Base-by-base conservation (phyloP, 2,113 vertebrate species). In the Machaerirhynchus nigripectus region DNA sequence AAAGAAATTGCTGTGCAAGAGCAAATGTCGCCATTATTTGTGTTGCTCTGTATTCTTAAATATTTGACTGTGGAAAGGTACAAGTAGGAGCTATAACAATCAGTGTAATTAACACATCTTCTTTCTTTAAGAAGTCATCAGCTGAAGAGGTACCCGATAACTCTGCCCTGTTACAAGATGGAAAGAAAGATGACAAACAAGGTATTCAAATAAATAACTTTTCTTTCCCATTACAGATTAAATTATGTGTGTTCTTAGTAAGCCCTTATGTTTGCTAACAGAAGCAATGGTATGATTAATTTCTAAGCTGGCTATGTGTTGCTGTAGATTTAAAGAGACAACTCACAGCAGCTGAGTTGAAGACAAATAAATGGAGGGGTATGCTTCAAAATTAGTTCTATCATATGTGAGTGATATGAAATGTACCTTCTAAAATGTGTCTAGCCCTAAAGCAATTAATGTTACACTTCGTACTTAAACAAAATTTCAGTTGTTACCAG, bases 181-280 rank as follows among this genome's bases (percentile, higher is more conserved):
- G 80, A 65, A 95, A 96, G 84, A 96, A 95, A 83, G 97, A 98
- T 95, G 97, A 98, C 67, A 97, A 97, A 77, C 96, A 97, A 98
- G 98, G 98, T 98, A 98, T 70, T 92, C 40, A 85, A 94, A 83
- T 50, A 94, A 95, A 49, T 77, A 23, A 40, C 11, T 20, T 61
- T 21, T 44, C 82, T 61, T 44, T 27, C 11, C 17, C 7, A 1
- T 82, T 75, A 39, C 12, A 49, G 7, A 21, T 91, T 92, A 63
- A 86, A 26, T 64, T 70, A 16, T 35, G 1, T 35, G 7, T 71
- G 16, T 17, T 89, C 81, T 64, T 49, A 63, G 37, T 86, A 71
- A 73, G 33, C 4, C n/a, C 9, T 13, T 73, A 1, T 69, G 28
- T 68, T 91, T 53, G 9, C 39, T 84, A 60, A 60, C 46, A 52